A percentile compares a stretch with the other conserved stretches of the same genome.
Evolutionary conservation across 2,113 vertebrate species (phyloP).

Genomic region (Sciurus niger): DNA sequence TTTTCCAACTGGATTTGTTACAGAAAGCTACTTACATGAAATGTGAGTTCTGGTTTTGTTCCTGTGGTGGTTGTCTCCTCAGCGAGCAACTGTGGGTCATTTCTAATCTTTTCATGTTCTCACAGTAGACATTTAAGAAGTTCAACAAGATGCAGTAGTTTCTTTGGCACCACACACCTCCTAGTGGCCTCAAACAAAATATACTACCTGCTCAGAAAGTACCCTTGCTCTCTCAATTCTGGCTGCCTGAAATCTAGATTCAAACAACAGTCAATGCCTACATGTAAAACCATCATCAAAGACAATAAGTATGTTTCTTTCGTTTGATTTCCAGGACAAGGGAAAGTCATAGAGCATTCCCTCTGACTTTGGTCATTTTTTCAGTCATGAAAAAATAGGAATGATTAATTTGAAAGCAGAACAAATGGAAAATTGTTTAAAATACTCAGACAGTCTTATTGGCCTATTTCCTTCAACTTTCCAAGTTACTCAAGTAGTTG

Average conservation of each 20-base stretch:
- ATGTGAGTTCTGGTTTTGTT: background rate
- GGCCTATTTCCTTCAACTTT: background rate
- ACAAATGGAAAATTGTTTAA: slow-evolving; percentile 40
- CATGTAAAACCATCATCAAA: background rate
- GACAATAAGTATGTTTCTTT: slow-evolving; percentile 14
- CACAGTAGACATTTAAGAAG: background rate
- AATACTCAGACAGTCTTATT: background rate
- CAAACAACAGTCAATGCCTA: background rate
- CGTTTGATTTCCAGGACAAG: background rate
- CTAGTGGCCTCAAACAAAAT: slow-evolving; percentile 53
- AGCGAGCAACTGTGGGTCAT: background rate
- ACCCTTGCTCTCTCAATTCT: background rate
- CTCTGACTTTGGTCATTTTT: slow-evolving; percentile 31
- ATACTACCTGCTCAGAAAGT: background rate
- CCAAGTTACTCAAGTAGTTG: background rate
- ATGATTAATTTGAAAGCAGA: slow-evolving; percentile 35
- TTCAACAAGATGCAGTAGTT: background rate
- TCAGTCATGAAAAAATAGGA: slow-evolving; percentile 53
- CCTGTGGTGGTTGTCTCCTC: slow-evolving; percentile 3
- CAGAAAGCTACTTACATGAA: slow-evolving; percentile 6
- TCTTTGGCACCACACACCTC: slow-evolving; percentile 11
- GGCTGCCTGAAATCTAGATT: background rate
- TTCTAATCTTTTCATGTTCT: background rate
- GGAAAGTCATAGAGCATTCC: background rate
- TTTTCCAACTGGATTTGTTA: background rate